These are phyloP conservation scores for Noctua janthe DNA, from an alignment of 2,888 invertebrate species.

Conservation along the genomic window DNA sequence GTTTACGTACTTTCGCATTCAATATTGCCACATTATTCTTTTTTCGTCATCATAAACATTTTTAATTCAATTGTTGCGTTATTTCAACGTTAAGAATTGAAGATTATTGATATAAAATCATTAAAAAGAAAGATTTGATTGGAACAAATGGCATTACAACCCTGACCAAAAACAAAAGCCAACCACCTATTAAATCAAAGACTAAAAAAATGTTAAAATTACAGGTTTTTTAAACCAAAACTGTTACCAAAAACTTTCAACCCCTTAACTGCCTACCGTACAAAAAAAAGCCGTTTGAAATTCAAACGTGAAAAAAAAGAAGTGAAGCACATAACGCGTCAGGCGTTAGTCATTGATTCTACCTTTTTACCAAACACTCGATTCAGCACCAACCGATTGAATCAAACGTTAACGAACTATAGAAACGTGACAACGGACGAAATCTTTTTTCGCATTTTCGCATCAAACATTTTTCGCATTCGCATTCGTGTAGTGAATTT, in stretches of 20 bases:
- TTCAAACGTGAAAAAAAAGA: conserved; percentile 24
- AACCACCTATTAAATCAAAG: background rate
- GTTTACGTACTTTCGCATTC: background rate
- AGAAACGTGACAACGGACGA: conserved; percentile 70
- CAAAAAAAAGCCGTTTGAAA: conserved; percentile 34
- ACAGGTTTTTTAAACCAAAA: background rate
- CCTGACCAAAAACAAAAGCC: background rate
- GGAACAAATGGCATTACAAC: background rate
- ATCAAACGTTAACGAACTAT: conserved; percentile 78
- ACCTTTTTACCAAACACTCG: conserved; percentile 68
- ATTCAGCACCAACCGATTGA: conserved; percentile 72
- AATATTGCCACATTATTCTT: background rate
- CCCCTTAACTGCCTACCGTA: background rate
- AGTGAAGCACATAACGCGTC: conserved; percentile 49
- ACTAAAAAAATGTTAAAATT: background rate
- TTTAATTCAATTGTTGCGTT: background rate
- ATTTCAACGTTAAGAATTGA: background rate
- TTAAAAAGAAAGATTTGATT: background rate
- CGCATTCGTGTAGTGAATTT: conserved; percentile 65
- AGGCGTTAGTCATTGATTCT: conserved; percentile 62
- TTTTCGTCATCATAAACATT: background rate
- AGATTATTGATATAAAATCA: background rate
- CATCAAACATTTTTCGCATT: conserved; percentile 67
- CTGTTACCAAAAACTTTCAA: background rate
- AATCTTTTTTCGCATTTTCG: conserved; percentile 69